These are phyloP conservation scores for Meriones psammophilus DNA, from an alignment of 2,797 vertebrate genomes.

Conservation along the genomic window DNA sequence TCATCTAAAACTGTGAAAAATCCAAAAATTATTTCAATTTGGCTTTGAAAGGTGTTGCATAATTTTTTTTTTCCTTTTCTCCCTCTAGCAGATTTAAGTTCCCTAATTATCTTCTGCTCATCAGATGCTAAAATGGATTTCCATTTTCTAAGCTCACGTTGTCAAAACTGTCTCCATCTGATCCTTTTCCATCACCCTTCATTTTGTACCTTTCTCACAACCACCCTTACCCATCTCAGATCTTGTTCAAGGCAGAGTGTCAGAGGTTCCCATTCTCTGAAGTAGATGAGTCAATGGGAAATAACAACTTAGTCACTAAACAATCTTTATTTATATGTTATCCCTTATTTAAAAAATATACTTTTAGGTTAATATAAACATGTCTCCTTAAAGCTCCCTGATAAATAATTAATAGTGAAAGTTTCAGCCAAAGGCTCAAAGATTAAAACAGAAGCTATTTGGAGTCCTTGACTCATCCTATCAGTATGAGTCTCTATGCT, in stretches of 20 bases:
- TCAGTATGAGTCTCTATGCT: neutral
- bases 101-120: constrained; percentile 73
- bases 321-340: constrained; percentile 27
- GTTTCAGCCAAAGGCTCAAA: constrained; percentile 49
- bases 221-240: neutral
- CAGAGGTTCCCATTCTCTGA: neutral
- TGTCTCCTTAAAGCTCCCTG: neutral
- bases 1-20: constrained; percentile 73
- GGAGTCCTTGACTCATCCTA: constrained; percentile 28
- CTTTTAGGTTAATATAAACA: constrained; percentile 18
- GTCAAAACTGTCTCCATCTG: constrained; percentile 57
- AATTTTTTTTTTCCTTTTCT: neutral
- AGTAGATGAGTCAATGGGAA: neutral
- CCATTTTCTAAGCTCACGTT: constrained; percentile 63
- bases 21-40: constrained; percentile 70
- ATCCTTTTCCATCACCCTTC: neutral
- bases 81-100: constrained; percentile 71
- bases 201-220: constrained; percentile 39
- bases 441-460: constrained; percentile 40
- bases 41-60: constrained; percentile 67
- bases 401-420: constrained; percentile 34
- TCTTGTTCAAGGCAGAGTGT: neutral
- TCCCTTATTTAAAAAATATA: constrained; percentile 31
- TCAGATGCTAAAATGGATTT: constrained; percentile 69
- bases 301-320: constrained; percentile 41